A percentile compares a stretch with the other conserved stretches of the same genome.
Conservation (phyloP, 2,888 invertebrate genomes). For the Ernsta delagoae region DNA sequence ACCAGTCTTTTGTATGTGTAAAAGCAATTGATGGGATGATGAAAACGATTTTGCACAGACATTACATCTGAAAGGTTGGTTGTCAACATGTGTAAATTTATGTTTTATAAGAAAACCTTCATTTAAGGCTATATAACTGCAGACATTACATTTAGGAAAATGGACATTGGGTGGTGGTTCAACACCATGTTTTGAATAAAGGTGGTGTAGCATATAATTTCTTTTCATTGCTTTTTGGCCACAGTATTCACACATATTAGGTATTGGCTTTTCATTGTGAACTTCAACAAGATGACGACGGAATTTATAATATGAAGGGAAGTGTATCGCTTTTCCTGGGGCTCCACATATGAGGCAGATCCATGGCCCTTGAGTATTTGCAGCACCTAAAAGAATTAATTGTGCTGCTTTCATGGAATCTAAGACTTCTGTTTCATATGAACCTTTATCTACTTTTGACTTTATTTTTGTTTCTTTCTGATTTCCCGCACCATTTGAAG, state of each 20-base stretch:
- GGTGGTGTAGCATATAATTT: slow-evolving; percentile 89
- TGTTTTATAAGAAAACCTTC: slow-evolving; percentile 89
- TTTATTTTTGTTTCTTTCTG: slow-evolving; percentile 52
- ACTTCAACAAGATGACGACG: slow-evolving; percentile 92
- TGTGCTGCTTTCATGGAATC: slow-evolving; percentile 86
- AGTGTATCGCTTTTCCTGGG: slow-evolving; percentile 87
- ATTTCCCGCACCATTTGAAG: slow-evolving; percentile 44
- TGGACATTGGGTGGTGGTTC: slow-evolving; percentile 88
- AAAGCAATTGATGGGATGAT: slow-evolving; percentile 65
- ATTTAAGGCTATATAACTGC: slow-evolving; percentile 90
- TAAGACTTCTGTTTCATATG: slow-evolving; percentile 81
- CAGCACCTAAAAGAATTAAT: slow-evolving; percentile 85
- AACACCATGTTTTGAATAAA: slow-evolving; percentile 87
- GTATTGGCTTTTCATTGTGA: slow-evolving; percentile 91
- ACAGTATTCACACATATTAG: slow-evolving; percentile 93
- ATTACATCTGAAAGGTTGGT: slow-evolving; percentile 78
- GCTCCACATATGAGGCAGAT: slow-evolving; percentile 91
- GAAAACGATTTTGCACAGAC: slow-evolving; percentile 84
- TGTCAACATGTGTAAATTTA: slow-evolving; percentile 85
- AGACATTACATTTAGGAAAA: slow-evolving; percentile 92
- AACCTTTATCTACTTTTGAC: slow-evolving; percentile 56
- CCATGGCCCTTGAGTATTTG: slow-evolving; percentile 91
- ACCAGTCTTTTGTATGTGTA: slow-evolving; percentile 84
- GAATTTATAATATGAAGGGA: slow-evolving; percentile 91
- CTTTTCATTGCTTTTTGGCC: slow-evolving; percentile 90